Percentiles rank a stretch among this genome's conserved stretches.
phyloP scores from a whole-genome alignment of 2,113 vertebrate species.

The Neolamprologus tretocephalus region DNA sequence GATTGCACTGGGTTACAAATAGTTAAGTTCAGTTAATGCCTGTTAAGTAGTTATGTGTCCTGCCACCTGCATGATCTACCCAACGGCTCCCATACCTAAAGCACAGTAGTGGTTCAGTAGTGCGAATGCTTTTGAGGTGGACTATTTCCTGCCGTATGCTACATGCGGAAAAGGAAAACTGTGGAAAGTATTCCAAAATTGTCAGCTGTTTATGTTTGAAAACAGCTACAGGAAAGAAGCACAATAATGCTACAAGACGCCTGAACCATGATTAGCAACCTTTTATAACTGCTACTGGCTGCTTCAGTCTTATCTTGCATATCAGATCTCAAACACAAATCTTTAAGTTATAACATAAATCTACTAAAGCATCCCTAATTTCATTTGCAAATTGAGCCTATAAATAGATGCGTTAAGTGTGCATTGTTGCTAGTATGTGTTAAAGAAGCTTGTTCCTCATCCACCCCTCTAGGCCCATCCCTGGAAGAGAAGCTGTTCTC shows the following conservation, averaged over 20 bases:
- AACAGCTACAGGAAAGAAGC: neutral
- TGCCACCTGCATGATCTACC: neutral
- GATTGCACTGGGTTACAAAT: neutral
- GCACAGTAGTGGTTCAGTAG: neutral
- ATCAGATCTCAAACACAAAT: neutral
- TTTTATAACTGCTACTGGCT: neutral
- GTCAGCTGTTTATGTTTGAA: neutral
- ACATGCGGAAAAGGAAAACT: neutral
- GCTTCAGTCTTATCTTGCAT: neutral
- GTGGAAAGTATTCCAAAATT: neutral
- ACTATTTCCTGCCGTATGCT: neutral
- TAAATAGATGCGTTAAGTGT: neutral
- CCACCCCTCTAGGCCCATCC: constrained; percentile 82
- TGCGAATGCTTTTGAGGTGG: neutral
- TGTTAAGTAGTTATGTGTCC: neutral
- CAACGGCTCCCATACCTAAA: neutral
- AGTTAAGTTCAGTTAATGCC: neutral
- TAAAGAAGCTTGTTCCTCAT: constrained; percentile 65
- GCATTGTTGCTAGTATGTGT: neutral
- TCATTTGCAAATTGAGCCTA: neutral
- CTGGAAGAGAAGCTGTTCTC: constrained; percentile 89
- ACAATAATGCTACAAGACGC: neutral
- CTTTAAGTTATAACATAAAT: neutral
- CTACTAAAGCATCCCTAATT: neutral
- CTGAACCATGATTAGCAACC: neutral